phyloP scores from a whole-genome alignment of 2,113 vertebrate genomes.

The Chionis minor region DNA sequence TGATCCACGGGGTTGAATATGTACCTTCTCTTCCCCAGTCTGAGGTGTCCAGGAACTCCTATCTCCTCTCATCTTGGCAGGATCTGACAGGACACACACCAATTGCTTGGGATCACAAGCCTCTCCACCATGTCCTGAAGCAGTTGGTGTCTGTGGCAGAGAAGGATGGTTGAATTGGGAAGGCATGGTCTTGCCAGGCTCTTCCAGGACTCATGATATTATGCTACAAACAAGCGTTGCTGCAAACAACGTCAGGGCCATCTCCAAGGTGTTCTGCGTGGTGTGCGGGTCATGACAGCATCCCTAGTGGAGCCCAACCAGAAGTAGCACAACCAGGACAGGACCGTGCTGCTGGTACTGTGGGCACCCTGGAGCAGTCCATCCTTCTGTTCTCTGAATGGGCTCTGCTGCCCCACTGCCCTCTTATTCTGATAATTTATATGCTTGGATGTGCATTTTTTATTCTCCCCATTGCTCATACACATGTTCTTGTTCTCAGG shows the following conservation, averaged over 20 bases:
- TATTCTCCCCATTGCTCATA: neutral
- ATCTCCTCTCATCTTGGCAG: neutral
- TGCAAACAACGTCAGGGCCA: neutral
- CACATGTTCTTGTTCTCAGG: neutral
- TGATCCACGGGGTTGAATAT: neutral
- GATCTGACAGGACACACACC: neutral
- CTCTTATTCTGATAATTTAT: neutral
- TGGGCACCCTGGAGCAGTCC: accelerated
- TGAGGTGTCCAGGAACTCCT: neutral
- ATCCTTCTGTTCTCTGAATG: neutral
- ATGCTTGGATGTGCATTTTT: neutral
- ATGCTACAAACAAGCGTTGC: neutral
- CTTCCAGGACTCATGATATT: neutral
- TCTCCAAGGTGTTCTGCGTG: neutral
- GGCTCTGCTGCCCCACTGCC: neutral
- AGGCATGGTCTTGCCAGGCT: neutral
- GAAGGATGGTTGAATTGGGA: neutral
- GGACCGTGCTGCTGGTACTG: neutral
- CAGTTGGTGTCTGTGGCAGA: neutral
- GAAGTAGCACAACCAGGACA: neutral
- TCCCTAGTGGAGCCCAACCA: neutral
- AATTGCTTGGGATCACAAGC: neutral
- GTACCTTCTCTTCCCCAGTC: neutral
- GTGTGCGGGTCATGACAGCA: neutral
- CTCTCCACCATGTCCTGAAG: neutral